Conservation (phyloP, 1,140 invertebrate species). For the Bicyclus anynana region DNA sequence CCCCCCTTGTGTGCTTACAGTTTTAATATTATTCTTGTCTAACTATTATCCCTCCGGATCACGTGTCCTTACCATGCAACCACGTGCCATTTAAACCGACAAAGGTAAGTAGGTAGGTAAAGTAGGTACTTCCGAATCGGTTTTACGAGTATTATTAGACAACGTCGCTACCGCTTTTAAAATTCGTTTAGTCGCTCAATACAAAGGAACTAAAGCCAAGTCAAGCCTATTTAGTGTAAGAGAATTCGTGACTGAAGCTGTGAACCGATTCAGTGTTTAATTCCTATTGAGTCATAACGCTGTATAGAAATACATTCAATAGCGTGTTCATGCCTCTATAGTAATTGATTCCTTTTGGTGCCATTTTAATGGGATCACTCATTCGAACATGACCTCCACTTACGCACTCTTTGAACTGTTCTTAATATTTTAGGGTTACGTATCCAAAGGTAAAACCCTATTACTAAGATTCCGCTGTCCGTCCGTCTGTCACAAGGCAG, state of each 20-base stretch:
- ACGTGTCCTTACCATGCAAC: too few relatives aligned
- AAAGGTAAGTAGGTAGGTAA: too few relatives aligned
- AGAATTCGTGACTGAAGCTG: conserved; percentile 30
- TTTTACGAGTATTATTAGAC: neutral
- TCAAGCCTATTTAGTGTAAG: conserved; percentile 22
- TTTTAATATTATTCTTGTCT: too few relatives aligned
- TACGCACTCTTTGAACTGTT: neutral
- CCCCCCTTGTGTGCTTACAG: too few relatives aligned
- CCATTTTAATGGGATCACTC: conserved; percentile 31
- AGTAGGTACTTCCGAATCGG: neutral
- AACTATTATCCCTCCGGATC: too few relatives aligned
- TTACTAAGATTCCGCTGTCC: too few relatives aligned
- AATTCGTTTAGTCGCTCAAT: conserved; percentile 32
- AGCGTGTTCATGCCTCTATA: conserved; percentile 44
- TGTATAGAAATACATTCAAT: conserved; percentile 34
- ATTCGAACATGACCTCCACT: conserved; percentile 9
- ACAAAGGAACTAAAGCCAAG: conserved; percentile 24
- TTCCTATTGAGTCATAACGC: conserved; percentile 38
- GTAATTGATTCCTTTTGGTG: conserved; percentile 51
- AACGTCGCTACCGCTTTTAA: conserved; percentile 23
- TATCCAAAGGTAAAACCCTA: neutral
- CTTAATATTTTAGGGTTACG: too few relatives aligned
- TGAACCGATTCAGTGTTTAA: conserved; percentile 35
- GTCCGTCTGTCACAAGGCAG: too few relatives aligned
- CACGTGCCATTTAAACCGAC: too few relatives aligned